A percentile compares a stretch with the other conserved stretches of the same genome.
phyloP scores from a whole-genome alignment of 2,797 vertebrate genomes.

The Brotogeris chrysoptera region DNA sequence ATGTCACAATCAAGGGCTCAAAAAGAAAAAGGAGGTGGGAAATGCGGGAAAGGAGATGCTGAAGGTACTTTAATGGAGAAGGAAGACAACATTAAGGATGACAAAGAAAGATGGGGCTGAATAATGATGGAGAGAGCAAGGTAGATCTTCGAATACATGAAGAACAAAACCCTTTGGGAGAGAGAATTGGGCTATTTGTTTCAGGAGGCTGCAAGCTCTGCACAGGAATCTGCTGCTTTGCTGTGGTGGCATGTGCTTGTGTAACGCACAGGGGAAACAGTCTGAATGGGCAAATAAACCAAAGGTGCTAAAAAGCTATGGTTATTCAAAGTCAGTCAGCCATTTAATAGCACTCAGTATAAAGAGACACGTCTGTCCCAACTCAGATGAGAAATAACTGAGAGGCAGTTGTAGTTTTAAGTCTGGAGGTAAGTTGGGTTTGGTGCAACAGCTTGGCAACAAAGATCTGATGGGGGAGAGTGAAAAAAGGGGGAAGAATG shows the following conservation, averaged over 20 bases:
- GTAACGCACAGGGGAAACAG: fast-evolving
- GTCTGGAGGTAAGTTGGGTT: neutral
- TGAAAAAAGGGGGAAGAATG: neutral
- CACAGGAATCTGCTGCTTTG: neutral
- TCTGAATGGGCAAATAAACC: neutral
- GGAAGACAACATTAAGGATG: neutral
- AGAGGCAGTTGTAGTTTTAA: neutral
- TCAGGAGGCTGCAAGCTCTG: neutral
- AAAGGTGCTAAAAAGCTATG: neutral
- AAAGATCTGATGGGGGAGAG: neutral
- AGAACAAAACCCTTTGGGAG: neutral
- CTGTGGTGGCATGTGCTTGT: neutral
- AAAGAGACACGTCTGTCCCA: neutral
- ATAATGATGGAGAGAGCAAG: neutral
- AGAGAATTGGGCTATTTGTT: neutral
- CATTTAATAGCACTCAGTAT: neutral
- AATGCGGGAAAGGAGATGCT: neutral
- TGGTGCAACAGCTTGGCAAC: neutral
- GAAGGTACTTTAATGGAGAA: neutral
- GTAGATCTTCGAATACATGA: neutral
- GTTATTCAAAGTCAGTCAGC: neutral
- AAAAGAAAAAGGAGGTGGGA: neutral
- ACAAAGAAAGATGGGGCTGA: neutral
- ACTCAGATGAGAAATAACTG: neutral
- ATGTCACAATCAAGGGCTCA: neutral